Evolutionary conservation across 2,888 invertebrate species (phyloP), one percentile per base, ranked within the genome.

Genomic region (Lacanobia wlatinum): DNA sequence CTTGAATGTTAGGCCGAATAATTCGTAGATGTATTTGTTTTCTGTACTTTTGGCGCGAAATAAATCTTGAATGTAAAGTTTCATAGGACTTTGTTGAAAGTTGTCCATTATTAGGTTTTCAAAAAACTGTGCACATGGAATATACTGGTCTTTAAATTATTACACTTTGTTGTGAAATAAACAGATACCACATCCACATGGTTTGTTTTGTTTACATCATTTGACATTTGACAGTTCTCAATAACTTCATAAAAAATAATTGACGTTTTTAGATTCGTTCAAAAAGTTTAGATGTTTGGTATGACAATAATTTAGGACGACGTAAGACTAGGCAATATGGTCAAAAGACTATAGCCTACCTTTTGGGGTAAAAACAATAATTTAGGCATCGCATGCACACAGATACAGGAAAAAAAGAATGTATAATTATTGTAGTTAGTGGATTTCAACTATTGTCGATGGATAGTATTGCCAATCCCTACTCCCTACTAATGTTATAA

Each of bases 31-130:
- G 75, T 95, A 96, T 85, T 92, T 94, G 83, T 93, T 93, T 78
- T 91, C 88, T 16, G 87, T 90, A 69, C 87, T 87, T 80, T 88
- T 90, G 18, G 95, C 95, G 80, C 96, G 94, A 84, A 90, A 95
- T 69, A 95, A 90, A 73, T 96, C 96, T 90, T 96, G 96, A 55
- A 96, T 92, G 84, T 93, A 95, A 5, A 96, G 66, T 84, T 96
- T 96, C 28, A 96, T 18, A 0, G 95, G 95, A 63, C 86, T 88
- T 58, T 77, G 90, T 88, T 93, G 92, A 40, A 87, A 85, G 64
- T 84, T 87, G 58, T 86, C 83, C 89, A 90, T 90, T 61, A 52
- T 14, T 3, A 50, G 9, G 12, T 60, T 48, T 59, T 18, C 1
- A 16, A 18, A 43, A 50, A 46, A 60, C 48, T 52, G 12, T n/a